These are phyloP conservation scores for Nicator chloris DNA, from an alignment of 2,113 vertebrate species.

Conservation along the genomic window DNA sequence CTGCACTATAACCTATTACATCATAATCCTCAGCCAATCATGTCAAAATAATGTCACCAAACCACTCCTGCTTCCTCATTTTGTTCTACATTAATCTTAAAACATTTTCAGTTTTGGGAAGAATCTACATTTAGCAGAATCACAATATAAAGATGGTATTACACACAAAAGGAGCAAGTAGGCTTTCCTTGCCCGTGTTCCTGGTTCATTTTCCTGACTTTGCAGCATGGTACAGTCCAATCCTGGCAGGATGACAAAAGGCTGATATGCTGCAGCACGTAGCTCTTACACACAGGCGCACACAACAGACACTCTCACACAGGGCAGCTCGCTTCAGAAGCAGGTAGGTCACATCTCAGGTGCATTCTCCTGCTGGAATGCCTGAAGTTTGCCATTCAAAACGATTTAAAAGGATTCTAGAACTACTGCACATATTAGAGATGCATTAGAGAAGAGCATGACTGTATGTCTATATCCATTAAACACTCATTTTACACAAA, in stretches of 20 bases:
- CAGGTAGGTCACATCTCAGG: slow-evolving; percentile 60
- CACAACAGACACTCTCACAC: slow-evolving; percentile 24
- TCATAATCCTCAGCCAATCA: slow-evolving; percentile 97
- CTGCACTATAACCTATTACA: slow-evolving; percentile 95
- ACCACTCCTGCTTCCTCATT: slow-evolving; percentile 86
- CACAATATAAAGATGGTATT: slow-evolving; percentile 2
- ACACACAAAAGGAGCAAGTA: slow-evolving; percentile 30
- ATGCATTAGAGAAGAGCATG: neutral
- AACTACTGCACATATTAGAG: neutral
- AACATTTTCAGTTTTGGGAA: slow-evolving; percentile 46
- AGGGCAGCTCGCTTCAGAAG: slow-evolving; percentile 67
- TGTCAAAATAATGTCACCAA: slow-evolving; percentile 85
- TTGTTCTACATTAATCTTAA: slow-evolving; percentile 76
- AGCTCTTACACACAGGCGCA: slow-evolving; percentile 46
- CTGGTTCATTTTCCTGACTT: slow-evolving; percentile 62
- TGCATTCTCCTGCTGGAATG: slow-evolving; percentile 68
- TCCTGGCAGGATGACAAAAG: slow-evolving; percentile 85
- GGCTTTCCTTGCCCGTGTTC: neutral
- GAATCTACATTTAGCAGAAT: slow-evolving; percentile 20
- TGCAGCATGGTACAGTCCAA: slow-evolving; percentile 78
- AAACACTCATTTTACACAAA: neutral
- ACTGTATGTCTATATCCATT: neutral
- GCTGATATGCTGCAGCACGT: slow-evolving; percentile 85
- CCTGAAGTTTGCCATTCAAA: slow-evolving; percentile 41
- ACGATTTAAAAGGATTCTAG: neutral